Evolutionary conservation across 1,140 invertebrate species (phyloP).

Genomic region (Aethina tumida): DNA sequence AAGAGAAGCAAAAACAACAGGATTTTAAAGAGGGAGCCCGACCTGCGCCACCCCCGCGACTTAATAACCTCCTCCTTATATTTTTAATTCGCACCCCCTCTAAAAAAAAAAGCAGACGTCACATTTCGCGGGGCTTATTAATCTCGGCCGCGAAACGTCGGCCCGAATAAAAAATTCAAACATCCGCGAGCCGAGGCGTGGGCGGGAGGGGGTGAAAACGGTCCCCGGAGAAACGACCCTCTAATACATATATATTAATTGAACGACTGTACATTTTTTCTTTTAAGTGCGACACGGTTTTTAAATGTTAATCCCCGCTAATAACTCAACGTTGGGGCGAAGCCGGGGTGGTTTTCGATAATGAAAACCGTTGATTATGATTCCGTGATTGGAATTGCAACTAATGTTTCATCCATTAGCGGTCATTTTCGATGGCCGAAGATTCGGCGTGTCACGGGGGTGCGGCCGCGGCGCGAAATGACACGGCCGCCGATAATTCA

Average conservation of each 20-base stretch:
- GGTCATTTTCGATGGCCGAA: no score
- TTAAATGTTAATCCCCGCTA: slow-evolving; percentile 28
- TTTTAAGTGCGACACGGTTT: slow-evolving; percentile 27
- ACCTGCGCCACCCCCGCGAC: slow-evolving; percentile 10
- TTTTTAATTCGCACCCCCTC: slow-evolving; percentile 32
- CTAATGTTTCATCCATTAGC: no score
- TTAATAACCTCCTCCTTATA: slow-evolving; percentile 27
- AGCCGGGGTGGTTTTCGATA: slow-evolving; percentile 4
- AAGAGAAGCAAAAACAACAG: no score
- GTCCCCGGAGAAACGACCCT: slow-evolving; percentile 1
- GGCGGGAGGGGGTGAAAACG: slow-evolving; percentile 6
- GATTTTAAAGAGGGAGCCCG: no score
- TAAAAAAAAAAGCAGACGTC: slow-evolving; percentile 28
- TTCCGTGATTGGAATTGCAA: no score
- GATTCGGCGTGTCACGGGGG: no score
- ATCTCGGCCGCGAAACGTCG: slow-evolving; percentile 30
- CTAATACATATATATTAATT: slow-evolving; percentile 34
- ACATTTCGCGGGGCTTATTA: slow-evolving; percentile 32
- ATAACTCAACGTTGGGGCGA: slow-evolving; percentile 19
- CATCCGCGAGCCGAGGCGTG: slow-evolving; percentile 19
- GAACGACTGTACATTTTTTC: slow-evolving; percentile 31
- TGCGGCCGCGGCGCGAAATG: no score
- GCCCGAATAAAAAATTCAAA: slow-evolving; percentile 34
- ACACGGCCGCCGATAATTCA: no score
- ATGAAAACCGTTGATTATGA: no score